Evolutionary conservation across 2,888 invertebrate species (phyloP).

Genomic region (Lepidonotus clava): DNA sequence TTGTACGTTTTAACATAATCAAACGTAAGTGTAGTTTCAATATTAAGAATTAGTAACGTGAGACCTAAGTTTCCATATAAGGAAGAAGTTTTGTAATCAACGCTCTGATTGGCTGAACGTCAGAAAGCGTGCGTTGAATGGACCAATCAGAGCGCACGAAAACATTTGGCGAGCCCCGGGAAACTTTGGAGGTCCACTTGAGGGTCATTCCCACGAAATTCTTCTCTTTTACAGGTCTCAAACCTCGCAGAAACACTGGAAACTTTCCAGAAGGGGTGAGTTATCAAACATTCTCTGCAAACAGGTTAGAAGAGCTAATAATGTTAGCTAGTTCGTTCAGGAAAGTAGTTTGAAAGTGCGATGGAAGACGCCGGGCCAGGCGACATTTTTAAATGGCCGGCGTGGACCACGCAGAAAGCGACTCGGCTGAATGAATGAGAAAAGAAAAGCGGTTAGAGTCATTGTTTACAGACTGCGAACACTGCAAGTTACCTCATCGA

Average conservation of each 20-base stretch:
- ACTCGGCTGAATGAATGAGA: not conserved
- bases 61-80: constrained; percentile 13
- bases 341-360: not conserved
- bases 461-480: not conserved
- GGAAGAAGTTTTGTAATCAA: not conserved
- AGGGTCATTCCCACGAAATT: not conserved
- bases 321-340: not conserved
- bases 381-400: constrained; percentile 35
- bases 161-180: constrained; percentile 44
- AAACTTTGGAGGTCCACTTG: not conserved
- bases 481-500: not conserved
- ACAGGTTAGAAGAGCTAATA: not conserved
- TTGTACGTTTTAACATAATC: no score
- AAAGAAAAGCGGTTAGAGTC: not conserved
- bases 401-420: not conserved
- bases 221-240: not conserved
- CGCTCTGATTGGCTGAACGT: not conserved
- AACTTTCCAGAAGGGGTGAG: not conserved
- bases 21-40: no score
- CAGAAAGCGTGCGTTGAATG: not conserved
- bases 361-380: not conserved
- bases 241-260: not conserved
- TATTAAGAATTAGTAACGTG: no score
- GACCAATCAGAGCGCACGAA: not conserved
- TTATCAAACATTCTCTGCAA: not conserved